Evolutionary conservation across 2,113 vertebrate species (phyloP), one percentile per base, ranked within the genome.

Genomic region (Carassius auratus): DNA sequence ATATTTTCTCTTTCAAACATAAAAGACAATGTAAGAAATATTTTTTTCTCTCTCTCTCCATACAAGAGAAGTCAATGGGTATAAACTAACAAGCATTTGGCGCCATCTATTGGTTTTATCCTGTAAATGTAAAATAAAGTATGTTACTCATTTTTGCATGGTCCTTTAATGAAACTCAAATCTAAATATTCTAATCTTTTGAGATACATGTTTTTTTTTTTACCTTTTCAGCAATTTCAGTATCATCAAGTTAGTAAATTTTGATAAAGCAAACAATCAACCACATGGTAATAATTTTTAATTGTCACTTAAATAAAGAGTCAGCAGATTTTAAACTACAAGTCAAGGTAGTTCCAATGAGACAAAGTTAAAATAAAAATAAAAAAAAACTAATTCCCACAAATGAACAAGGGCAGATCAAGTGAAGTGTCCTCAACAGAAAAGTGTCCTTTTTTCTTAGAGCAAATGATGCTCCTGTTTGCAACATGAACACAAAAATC

Each of bases 291-390:
- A 45, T 64, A 10, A 21, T 48, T 81, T 80, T 81, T 82, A 76
- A 76, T 76, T 76, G 78, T 76, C 48, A 83, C 73, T 88, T 88
- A 88, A 88, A 88, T 88, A 84, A 85, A 75, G 36, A 87, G 48
- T 79, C 64, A 71, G 75, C 50, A 48, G 77, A 85, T 57, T 48
- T 55, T 17, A 59, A 84, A 86, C 81, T 86, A 86, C 81, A 80
- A 73, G 66, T 82, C 68, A 76, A 83, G 64, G 4, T 38, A 88
- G 8, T 83, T 83, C 74, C 52, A 88, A 74, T 48, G 26, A 57
- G 57, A 69, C 77, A 68, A 45, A 45, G 1, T 45, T 10, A 45
- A 86, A 68, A 26, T 45, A 3, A 14, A 55, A 61, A 84, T 50
- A 38, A 71, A 55, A 30, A 30, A 78, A 88, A 76, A 80, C 45